Evolutionary conservation across 1,140 invertebrate species (phyloP).

Genomic region (Neodiprion lecontei): DNA sequence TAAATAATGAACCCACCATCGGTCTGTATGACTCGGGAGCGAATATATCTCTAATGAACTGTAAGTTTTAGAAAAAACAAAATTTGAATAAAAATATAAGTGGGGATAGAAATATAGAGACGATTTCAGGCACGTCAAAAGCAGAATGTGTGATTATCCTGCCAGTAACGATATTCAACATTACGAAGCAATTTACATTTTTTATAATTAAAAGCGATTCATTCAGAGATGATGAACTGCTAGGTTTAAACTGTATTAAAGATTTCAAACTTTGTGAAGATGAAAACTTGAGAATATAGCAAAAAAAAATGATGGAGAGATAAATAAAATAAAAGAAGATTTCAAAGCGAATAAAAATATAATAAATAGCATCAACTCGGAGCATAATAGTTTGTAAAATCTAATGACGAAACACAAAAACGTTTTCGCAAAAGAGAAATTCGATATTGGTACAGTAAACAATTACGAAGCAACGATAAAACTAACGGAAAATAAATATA

Average conservation of each 20-base stretch:
- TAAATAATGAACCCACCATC: constrained; percentile 20
- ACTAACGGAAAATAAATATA: constrained; percentile 29
- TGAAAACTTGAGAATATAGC: constrained; percentile 28
- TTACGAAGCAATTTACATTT: constrained; percentile 16
- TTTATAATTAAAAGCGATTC: constrained; percentile 24
- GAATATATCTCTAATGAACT: constrained; percentile 29
- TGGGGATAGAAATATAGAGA: constrained; percentile 8
- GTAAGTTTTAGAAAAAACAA: not conserved
- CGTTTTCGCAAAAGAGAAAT: constrained; percentile 23
- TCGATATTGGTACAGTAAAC: constrained; percentile 24
- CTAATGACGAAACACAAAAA: constrained; percentile 18
- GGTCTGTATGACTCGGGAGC: constrained; percentile 31
- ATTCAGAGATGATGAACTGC: constrained; percentile 27
- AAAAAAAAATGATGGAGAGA: constrained; percentile 8
- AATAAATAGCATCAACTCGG: not conserved
- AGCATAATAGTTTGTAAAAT: constrained; percentile 4
- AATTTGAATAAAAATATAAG: not conserved
- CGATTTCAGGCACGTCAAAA: constrained; percentile 20
- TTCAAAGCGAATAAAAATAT: not conserved
- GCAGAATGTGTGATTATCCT: constrained; percentile 18
- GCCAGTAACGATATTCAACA: constrained; percentile 25
- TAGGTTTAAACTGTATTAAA: constrained; percentile 30
- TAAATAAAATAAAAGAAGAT: constrained; percentile 1
- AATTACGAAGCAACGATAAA: constrained; percentile 27
- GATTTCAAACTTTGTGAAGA: constrained; percentile 29